Percentiles rank a stretch among this genome's conserved stretches.
These are phyloP conservation scores for Cacatua alba DNA, from an alignment of 2,113 vertebrate genomes.

Conservation along the genomic window DNA sequence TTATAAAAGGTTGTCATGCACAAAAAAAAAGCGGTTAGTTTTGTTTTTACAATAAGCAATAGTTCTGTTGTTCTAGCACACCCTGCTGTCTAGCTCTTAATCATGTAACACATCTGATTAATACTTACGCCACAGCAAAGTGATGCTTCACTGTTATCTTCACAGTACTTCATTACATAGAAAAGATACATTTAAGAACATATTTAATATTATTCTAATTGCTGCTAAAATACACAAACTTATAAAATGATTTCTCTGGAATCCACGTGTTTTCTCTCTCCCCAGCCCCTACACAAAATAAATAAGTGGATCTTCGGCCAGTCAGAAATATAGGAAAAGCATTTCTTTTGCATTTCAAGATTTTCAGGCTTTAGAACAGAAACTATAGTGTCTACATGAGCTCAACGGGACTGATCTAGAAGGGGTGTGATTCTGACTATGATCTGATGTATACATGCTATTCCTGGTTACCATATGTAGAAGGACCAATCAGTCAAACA, in stretches of 20 bases:
- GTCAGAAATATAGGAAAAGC: conserved; percentile 60
- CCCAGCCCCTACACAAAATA: conserved; percentile 32
- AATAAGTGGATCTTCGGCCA: conserved; percentile 48
- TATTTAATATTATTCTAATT: conserved; percentile 63
- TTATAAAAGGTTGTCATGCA: conserved; percentile 72
- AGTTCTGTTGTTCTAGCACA: conserved; percentile 52
- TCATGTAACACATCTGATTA: conserved; percentile 43
- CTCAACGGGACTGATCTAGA: background rate
- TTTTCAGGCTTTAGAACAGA: conserved; percentile 69
- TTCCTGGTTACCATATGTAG: conserved; percentile 50
- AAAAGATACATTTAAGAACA: conserved; percentile 72
- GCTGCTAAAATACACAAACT: conserved; percentile 68
- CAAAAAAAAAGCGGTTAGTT: background rate
- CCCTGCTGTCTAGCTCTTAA: conserved; percentile 62
- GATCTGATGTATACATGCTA: conserved; percentile 51
- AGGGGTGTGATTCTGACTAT: conserved; percentile 15
- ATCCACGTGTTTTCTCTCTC: conserved; percentile 40
- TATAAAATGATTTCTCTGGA: conserved; percentile 70
- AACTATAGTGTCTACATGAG: conserved; percentile 56
- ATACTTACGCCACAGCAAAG: conserved; percentile 71
- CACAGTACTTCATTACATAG: conserved; percentile 73
- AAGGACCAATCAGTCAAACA: conserved; percentile 50
- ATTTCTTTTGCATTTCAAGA: conserved; percentile 68
- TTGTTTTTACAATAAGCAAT: conserved; percentile 26
- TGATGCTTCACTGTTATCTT: conserved; percentile 73